Evolutionary conservation across 2,888 invertebrate genomes (phyloP), one percentile per base, ranked within the genome.

Genomic region (Lepidocyrtoides sp.): DNA sequence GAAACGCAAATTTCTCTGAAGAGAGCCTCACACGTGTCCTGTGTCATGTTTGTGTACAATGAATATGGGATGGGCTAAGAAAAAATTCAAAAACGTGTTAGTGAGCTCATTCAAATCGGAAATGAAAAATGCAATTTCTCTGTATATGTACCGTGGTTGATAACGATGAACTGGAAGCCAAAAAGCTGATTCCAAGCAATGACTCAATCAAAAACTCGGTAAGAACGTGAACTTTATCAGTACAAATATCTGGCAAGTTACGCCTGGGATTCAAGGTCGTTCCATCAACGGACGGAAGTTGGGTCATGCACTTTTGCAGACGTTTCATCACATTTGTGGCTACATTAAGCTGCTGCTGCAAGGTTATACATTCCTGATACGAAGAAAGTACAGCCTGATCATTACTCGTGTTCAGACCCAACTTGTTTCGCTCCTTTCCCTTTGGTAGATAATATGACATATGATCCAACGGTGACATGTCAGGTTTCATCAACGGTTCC

Each of bases 321-420:
- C 98, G 96, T 91, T 96, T 96, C 95, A 98, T 96, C 23, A 98
- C 97, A 94, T 97, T 97, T 82, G 96, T 96, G 54, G 98, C 97
- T 0, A 98, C 96, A 95, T 98, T 99, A 86, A 98, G 95, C 95
- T 99, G 98, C 93, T 98, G 97, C 95, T 99, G 99, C 77, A 98
- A 96, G 94, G 97, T 97, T 94, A 98, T 96, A 95, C 98, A 98
- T 95, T 98, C 98, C 94, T 96, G 96, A 94, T 96, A 97, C 14
- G 96, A 96, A 89, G 96, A 95, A 14, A 96, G 94, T 79, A 96
- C 96, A 94, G 96, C 96, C 79, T 94, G 93, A 92, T 95, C 95
- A 0, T 96, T 96, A 88, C 97, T 97, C 0, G 96, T 95, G 83
- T 93, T 93, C 14, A 93, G 85, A 32, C 93, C 94, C 29, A 97